Evolutionary conservation across 2,113 vertebrate species (phyloP).

Genomic region (Cryptomyrus ogoouensis): DNA sequence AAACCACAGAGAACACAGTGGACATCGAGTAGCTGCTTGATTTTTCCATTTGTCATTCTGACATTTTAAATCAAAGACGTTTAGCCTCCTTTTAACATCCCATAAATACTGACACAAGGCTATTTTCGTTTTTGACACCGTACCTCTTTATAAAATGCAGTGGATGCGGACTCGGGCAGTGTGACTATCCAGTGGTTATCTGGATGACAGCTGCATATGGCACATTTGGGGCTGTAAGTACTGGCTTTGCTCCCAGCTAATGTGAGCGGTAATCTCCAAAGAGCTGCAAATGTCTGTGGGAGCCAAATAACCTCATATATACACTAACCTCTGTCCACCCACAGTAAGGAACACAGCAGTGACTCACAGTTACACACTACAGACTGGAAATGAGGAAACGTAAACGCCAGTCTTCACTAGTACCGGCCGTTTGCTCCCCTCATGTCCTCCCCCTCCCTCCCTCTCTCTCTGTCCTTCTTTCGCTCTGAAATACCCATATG

Average conservation of each 20-base stretch:
- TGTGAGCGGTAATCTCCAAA: background rate
- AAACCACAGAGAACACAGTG: background rate
- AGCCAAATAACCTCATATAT: background rate
- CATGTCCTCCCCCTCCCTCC: background rate
- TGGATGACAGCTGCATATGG: background rate
- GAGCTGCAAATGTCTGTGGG: background rate
- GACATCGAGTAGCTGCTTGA: background rate
- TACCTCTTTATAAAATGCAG: background rate
- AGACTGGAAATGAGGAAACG: background rate
- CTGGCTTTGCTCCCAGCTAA: background rate
- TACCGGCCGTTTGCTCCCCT: background rate
- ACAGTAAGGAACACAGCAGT: background rate
- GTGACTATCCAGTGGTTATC: background rate
- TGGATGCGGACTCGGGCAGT: background rate
- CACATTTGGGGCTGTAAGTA: conserved; percentile 1
- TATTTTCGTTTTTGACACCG: background rate
- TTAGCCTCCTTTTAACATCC: background rate
- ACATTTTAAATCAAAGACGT: background rate
- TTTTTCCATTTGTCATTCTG: background rate
- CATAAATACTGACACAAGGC: background rate
- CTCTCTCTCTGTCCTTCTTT: background rate
- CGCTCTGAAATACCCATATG: background rate
- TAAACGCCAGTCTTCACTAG: background rate
- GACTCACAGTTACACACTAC: background rate
- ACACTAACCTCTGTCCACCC: background rate